phyloP scores from a whole-genome alignment of 2,113 vertebrate genomes.

The Scomber colias region DNA sequence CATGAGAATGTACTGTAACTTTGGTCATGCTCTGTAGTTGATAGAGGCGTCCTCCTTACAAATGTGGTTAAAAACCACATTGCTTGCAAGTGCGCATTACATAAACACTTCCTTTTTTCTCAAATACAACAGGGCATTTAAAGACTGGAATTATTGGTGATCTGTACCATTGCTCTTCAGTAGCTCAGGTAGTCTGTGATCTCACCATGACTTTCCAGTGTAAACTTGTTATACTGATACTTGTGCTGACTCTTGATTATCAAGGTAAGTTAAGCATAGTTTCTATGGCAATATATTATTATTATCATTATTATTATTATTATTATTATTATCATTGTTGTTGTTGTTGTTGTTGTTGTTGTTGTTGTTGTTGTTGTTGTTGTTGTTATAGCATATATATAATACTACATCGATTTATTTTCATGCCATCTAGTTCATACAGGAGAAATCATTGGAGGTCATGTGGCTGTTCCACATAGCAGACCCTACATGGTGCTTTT shows the following conservation, averaged over 20 bases:
- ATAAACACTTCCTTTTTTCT: background rate
- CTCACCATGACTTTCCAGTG: slow-evolving; percentile 49
- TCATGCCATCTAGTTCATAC: slow-evolving; percentile 13
- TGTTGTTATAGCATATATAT: too few relatives aligned
- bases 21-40: background rate
- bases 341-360: too few relatives aligned
- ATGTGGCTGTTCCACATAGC: slow-evolving; percentile 42
- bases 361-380: too few relatives aligned
- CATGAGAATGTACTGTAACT: background rate
- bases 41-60: background rate
- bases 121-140: background rate
- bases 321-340: too few relatives aligned
- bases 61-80: background rate
- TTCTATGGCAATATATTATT: background rate
- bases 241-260: slow-evolving; percentile 32
- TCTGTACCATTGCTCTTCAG: background rate
- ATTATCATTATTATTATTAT: too few relatives aligned
- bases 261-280: slow-evolving; percentile 61
- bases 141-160: background rate
- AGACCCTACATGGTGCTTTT: slow-evolving; percentile 76
- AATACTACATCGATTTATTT: too few relatives aligned
- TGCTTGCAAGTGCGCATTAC: slow-evolving; percentile 8
- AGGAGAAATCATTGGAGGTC: slow-evolving; percentile 58
- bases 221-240: slow-evolving; percentile 7
- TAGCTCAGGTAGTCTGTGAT: slow-evolving; percentile 7